Evolutionary conservation across 2,888 invertebrate species (phyloP), one percentile per base, ranked within the genome.

Genomic region (Alloplasta piceator): DNA sequence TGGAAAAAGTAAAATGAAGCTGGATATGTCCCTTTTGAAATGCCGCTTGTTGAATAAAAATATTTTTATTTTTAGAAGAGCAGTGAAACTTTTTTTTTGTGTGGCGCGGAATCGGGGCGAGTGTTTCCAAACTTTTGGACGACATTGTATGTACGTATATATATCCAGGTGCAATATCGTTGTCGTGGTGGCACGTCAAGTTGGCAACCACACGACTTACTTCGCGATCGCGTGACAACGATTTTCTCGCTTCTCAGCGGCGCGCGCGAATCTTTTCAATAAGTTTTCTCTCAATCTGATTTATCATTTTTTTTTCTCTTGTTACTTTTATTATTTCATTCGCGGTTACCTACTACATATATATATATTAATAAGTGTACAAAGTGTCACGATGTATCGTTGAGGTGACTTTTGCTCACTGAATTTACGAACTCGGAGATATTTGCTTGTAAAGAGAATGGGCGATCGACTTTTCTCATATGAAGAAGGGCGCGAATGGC

Each of bases 171-270:
- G 72, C 74, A 77, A 68, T 60, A 68, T 78, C 81, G 58, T 61
- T 56, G 46, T 56, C 38, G 50, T 71, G 46, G 60, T 39, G 52
- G 52, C 81, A 78, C 74, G 74, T 78, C 81, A 75, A 74, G 67
- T 61, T 50, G 66, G 61, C 43, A 67, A 26, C 26, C 60, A 75
- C 81, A 82, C 81, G 78, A 82, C 81, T 82, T 70, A 82, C 71
- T 82, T 56, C 56, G 70, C 78, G 66, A 82, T 82, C 74, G 81
- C 81, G 81, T 82, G 81, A 82, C 81, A 75, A 82, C 81, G 71
- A 75, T 78, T 78, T 26, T 82, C 81, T 74, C 81, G 81, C 74
- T 82, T 75, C 67, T 63, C 74, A n/a, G 41, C 52, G 46, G 55
- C 38, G 14, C 14, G 55, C 60, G 16, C 66, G 48, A 74, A 74